phyloP scores from a whole-genome alignment of 2,888 invertebrate species.

The Pomacea canaliculata region DNA sequence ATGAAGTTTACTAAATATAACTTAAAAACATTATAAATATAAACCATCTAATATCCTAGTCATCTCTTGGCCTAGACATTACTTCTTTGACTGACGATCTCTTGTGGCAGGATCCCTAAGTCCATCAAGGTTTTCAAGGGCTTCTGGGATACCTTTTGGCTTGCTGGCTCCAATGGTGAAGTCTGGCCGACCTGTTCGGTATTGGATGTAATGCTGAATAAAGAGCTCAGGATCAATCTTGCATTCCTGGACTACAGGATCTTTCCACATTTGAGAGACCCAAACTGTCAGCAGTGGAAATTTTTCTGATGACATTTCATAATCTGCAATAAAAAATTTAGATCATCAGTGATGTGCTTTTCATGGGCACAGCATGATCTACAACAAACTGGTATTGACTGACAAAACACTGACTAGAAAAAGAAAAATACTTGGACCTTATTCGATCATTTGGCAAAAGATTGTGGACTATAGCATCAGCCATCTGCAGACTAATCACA shows the following conservation, averaged over 20 bases:
- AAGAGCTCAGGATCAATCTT: slow-evolving; percentile 29
- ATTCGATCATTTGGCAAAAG: no score
- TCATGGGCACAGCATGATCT: neutral
- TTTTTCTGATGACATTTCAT: slow-evolving; percentile 21
- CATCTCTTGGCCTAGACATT: no score
- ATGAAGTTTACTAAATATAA: no score
- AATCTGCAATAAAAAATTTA: slow-evolving; percentile 28
- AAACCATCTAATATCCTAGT: no score
- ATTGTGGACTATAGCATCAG: no score
- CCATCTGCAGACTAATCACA: no score
- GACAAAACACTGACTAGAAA: no score
- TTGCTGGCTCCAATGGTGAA: slow-evolving; percentile 35
- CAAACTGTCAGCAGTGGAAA: slow-evolving; percentile 30
- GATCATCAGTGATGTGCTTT: no score
- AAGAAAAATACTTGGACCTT: no score
- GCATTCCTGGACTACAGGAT: slow-evolving; percentile 31
- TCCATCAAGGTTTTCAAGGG: slow-evolving; percentile 37
- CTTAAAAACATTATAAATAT: no score
- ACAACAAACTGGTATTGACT: no score
- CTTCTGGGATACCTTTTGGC: slow-evolving; percentile 22
- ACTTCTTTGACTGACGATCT: slow-evolving; percentile 7
- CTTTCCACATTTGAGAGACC: slow-evolving; percentile 38
- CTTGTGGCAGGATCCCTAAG: slow-evolving; percentile 36
- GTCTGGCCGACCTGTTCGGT: slow-evolving; percentile 38
- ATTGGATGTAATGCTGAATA: slow-evolving; percentile 32